Conservation (phyloP, 2,113 vertebrate genomes). For the Mastomys natalensis region DNA sequence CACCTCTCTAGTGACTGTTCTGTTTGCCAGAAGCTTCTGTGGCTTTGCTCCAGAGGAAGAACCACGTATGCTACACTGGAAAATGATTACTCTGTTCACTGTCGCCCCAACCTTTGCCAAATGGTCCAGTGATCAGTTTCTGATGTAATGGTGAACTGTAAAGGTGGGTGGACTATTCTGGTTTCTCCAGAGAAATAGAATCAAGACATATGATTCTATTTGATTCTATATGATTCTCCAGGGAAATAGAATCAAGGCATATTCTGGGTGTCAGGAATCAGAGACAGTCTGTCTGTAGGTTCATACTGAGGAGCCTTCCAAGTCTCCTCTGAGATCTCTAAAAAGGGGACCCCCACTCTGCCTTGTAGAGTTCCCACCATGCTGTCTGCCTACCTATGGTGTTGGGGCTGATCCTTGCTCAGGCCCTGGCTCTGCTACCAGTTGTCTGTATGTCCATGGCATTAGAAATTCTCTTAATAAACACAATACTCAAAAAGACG, state of each 20-base stretch:
- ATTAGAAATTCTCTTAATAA: neutral
- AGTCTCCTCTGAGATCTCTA: neutral
- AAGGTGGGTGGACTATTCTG: neutral
- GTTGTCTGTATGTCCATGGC: neutral
- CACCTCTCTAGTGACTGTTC: neutral
- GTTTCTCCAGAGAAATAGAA: neutral
- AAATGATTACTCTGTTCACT: neutral
- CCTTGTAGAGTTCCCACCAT: neutral
- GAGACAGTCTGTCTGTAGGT: neutral
- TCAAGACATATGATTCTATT: neutral
- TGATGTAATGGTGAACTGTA: neutral
- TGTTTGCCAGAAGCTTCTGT: neutral
- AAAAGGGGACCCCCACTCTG: neutral
- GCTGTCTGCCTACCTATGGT: neutral
- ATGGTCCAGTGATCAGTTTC: neutral
- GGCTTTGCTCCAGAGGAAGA: neutral
- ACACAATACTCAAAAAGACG: neutral
- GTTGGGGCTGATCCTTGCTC: neutral
- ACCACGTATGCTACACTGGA: neutral
- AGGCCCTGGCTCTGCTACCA: neutral
- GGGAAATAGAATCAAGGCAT: neutral
- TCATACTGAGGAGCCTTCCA: neutral
- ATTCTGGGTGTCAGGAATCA: neutral
- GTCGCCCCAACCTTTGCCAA: neutral
- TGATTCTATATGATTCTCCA: neutral